Evolutionary conservation across 1,140 invertebrate genomes (phyloP), one percentile per base, ranked within the genome.

Genomic region (Anthonomus grandis): DNA sequence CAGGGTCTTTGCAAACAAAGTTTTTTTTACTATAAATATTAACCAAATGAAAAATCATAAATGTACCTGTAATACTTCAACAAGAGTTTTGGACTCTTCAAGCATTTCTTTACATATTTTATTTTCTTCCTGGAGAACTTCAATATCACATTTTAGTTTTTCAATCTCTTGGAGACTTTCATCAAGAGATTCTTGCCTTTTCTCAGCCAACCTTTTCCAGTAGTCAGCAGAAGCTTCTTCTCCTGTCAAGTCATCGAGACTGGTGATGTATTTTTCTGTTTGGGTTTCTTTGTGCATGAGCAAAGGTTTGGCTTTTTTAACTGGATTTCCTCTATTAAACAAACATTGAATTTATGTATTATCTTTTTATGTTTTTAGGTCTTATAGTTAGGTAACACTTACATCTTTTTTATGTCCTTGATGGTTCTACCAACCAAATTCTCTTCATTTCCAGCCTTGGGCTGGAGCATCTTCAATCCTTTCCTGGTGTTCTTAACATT

Each of bases 191-290:
- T 77, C 76, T 66, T 81, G 74, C 22, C 84, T 76, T 54, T 80
- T 82, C 70, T 86, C 84, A 48, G 84, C 83, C 44, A 86, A 62
- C 27, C 79, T 71, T 75, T 84, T 66, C 85, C 85, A 88, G 67
- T 87, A 87, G 59, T 81, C 80, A 64, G 81, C 79, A 59, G 83
- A 85, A 18, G 84, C 80, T 48, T 78, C 76, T 60, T 82, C 79
- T 39, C 79, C 79, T 4, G 79, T 84, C n/a, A 86, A 73, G 69
- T 86, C 84, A 61, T 82, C 75, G 17, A 71, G 74, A 53, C 75
- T 72, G 31, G 83, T 75, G 59, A 78, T 75, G 70, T 74, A 57
- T 25, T 76, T 70, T 45, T 75, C 76, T 21, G 81, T 81, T 72
- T 85, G 83, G 3, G 76, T 65, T 57, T 71, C 74, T 59, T 80